A percentile compares a stretch with the other conserved stretches of the same genome.
These are phyloP conservation scores for Loris lydekkerianus DNA, from an alignment of 2,797 vertebrate genomes.

Conservation along the genomic window DNA sequence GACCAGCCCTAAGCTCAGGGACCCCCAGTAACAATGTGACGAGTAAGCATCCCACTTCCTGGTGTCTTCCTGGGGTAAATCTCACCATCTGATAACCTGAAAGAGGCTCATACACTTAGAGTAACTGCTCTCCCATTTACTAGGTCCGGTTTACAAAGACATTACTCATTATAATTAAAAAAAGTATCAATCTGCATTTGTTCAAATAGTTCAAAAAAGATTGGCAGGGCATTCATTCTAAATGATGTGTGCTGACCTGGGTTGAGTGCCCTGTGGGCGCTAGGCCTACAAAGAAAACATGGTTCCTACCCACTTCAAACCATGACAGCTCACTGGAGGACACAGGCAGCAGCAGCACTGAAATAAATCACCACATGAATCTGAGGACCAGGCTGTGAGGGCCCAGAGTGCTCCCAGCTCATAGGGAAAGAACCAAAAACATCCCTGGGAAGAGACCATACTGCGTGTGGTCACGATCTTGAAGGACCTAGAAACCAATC, in stretches of 20 bases:
- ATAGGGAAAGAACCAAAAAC: neutral
- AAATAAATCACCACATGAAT: no score
- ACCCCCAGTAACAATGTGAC: no score
- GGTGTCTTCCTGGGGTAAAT: neutral
- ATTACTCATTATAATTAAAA: neutral
- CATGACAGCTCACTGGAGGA: neutral
- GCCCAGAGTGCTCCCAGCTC: neutral
- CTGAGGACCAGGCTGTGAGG: neutral
- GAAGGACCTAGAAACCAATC: neutral
- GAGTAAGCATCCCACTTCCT: neutral
- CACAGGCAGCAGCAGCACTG: neutral
- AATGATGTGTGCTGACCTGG: neutral
- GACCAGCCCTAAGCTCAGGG: neutral
- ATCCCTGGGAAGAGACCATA: neutral
- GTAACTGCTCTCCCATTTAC: neutral
- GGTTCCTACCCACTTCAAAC: neutral
- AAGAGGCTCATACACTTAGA: neutral
- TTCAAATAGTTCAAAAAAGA: neutral
- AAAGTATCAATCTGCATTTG: neutral
- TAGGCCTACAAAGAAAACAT: neutral
- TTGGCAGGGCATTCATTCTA: neutral
- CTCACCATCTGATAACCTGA: neutral
- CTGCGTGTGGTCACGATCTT: neutral
- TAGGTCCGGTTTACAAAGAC: neutral
- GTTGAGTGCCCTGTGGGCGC: no score